Conservation (phyloP, 2,113 vertebrate genomes). For the Tupaia tana region DNA sequence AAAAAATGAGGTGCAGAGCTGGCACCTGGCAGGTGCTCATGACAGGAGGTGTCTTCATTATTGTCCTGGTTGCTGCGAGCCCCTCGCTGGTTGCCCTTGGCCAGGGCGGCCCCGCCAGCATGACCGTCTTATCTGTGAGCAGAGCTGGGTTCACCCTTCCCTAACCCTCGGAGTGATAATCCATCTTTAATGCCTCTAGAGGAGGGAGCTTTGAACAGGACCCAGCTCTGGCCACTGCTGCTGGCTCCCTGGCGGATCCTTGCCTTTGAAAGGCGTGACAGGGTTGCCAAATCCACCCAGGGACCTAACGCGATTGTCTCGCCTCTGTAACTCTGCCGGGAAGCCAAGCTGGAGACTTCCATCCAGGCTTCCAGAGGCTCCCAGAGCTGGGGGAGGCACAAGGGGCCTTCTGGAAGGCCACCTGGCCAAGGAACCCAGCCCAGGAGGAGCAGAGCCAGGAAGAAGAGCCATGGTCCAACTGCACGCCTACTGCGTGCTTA, state of each 20-base stretch:
- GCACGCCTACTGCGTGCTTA: not conserved
- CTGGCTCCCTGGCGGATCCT: slow-evolving; percentile 73
- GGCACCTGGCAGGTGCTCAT: rapidly evolving
- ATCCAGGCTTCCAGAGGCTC: not conserved
- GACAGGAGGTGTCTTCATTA: slow-evolving; percentile 4
- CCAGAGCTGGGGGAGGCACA: not conserved
- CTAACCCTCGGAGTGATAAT: slow-evolving; percentile 83
- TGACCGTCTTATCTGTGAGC: slow-evolving; percentile 73
- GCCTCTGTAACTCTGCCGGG: slow-evolving; percentile 73
- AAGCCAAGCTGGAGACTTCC: slow-evolving; percentile 29
- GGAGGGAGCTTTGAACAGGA: slow-evolving; percentile 81
- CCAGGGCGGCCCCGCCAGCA: slow-evolving; percentile 60
- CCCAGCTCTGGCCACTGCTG: slow-evolving; percentile 76
- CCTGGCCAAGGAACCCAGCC: not conserved
- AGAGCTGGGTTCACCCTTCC: slow-evolving; percentile 76
- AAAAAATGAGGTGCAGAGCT: rapidly evolving
- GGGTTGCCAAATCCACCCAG: slow-evolving; percentile 78
- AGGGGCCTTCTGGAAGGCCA: no score
- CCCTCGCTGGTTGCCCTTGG: slow-evolving; percentile 12
- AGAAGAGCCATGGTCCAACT: not conserved
- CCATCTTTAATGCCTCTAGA: slow-evolving; percentile 80
- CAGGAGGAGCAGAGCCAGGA: not conserved
- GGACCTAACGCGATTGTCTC: slow-evolving; percentile 83
- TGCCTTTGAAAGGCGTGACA: slow-evolving; percentile 75
- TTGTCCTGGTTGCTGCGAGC: slow-evolving; percentile 47